Conservation (phyloP, 2,113 vertebrate genomes). For the Chionis minor region DNA sequence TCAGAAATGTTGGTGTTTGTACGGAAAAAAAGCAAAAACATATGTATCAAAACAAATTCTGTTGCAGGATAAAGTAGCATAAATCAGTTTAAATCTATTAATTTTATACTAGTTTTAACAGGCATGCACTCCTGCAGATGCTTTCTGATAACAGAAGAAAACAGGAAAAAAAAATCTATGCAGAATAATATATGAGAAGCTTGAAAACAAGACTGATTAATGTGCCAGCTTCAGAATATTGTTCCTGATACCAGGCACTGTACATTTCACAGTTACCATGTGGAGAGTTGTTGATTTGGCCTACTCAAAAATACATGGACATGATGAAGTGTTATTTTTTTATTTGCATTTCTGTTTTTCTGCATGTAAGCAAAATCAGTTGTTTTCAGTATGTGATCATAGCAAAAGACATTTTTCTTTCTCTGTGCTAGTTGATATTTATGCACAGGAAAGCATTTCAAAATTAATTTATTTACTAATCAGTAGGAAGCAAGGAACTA, state of each 20-base stretch:
- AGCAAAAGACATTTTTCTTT: conserved; percentile 50
- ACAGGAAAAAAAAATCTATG: conserved; percentile 47
- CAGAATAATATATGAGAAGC: conserved; percentile 71
- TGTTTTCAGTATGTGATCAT: conserved; percentile 55
- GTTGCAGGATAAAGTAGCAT: conserved; percentile 66
- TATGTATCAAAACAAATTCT: conserved; percentile 74
- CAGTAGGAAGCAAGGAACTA: conserved; percentile 16
- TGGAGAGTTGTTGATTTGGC: conserved; percentile 76
- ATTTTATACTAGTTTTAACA: conserved; percentile 71
- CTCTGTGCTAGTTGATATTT: conserved; percentile 28
- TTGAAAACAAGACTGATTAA: conserved; percentile 75
- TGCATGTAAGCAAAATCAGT: conserved; percentile 63
- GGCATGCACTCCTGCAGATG: conserved; percentile 67
- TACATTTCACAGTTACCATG: conserved; percentile 78
- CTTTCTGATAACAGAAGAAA: conserved; percentile 73
- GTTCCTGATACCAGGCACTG: conserved; percentile 75
- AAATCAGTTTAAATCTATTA: conserved; percentile 72
- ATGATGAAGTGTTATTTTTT: conserved; percentile 75
- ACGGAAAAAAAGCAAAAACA: conserved; percentile 67
- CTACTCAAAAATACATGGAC: conserved; percentile 74
- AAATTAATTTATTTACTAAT: conserved; percentile 42
- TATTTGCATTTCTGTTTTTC: conserved; percentile 70
- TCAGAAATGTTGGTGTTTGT: conserved; percentile 71
- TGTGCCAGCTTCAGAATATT: conserved; percentile 77
- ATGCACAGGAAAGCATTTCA: conserved; percentile 24